Conservation (phyloP, 2,888 invertebrate species). For the Zhuqinia jingwanae region DNA sequence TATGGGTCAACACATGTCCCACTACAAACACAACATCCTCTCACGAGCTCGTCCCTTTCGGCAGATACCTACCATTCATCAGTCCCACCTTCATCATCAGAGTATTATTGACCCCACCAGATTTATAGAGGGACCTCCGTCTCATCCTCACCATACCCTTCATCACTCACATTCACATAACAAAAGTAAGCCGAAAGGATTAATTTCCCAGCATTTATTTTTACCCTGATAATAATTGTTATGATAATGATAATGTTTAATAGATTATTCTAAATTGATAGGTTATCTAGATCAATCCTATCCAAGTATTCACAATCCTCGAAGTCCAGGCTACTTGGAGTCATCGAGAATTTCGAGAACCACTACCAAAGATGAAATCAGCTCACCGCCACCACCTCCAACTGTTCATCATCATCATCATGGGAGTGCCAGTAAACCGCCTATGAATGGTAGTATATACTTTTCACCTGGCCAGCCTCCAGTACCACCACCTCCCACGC, state of each 20-base stretch:
- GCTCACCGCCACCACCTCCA: constrained; percentile 67
- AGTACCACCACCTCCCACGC: constrained; percentile 72
- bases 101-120: constrained; percentile 77
- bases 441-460: constrained; percentile 78
- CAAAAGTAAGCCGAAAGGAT: constrained; percentile 78
- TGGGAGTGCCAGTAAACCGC: constrained; percentile 69
- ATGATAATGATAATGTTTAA: too few species aligned
- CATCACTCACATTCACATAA: constrained; percentile 76
- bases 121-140: constrained; percentile 78
- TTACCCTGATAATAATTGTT: too few species aligned
- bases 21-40: constrained; percentile 77
- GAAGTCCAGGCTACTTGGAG: constrained; percentile 76
- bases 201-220: too few species aligned
- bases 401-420: constrained; percentile 59
- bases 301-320: constrained; percentile 78
- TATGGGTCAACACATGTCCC: constrained; percentile 78
- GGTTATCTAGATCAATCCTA: constrained; percentile 78
- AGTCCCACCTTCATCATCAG: constrained; percentile 74
- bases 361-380: constrained; percentile 73
- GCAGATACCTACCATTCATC: constrained; percentile 78
- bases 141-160: constrained; percentile 72
- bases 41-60: constrained; percentile 78
- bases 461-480: constrained; percentile 76
- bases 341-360: constrained; percentile 76
- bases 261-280: constrained; percentile 35